A percentile compares a stretch with the other conserved stretches of the same genome.
Evolutionary conservation across 1,140 invertebrate species (phyloP).

Genomic region (Bombus picipes): DNA sequence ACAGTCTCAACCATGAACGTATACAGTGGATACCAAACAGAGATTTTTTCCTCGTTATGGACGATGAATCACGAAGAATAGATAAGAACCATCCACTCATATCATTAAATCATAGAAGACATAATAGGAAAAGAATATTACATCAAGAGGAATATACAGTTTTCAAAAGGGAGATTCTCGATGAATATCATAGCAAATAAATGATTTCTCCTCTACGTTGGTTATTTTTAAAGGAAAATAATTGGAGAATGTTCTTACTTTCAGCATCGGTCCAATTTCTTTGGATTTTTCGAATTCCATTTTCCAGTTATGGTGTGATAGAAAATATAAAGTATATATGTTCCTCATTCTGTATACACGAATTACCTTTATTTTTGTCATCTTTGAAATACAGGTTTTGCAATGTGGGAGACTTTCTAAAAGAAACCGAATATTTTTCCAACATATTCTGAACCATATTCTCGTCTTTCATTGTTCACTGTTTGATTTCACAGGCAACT

Average conservation of each 20-base stretch:
- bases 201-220: not conserved
- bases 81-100: not conserved
- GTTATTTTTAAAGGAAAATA: not conserved
- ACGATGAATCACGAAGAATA: slow-evolving; percentile 2
- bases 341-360: not conserved
- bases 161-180: not conserved
- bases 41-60: slow-evolving; percentile 19
- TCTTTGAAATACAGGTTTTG: slow-evolving; percentile 32
- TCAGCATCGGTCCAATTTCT: not conserved
- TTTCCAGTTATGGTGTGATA: not conserved
- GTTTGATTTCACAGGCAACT: slow-evolving; percentile 25
- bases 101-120: slow-evolving; percentile 24
- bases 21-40: slow-evolving; percentile 36
- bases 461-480: slow-evolving; percentile 11
- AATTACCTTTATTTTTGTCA: slow-evolving; percentile 25
- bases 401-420: not conserved
- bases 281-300: slow-evolving; percentile 2
- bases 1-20: slow-evolving; percentile 17
- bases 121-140: slow-evolving; percentile 22
- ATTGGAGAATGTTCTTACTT: not conserved
- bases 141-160: slow-evolving; percentile 38
- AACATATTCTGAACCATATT: not conserved
- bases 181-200: not conserved
- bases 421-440: slow-evolving; percentile 10
- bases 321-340: not conserved